Conservation (phyloP, 2,797 vertebrate genomes). For the Strix occidentalis region DNA sequence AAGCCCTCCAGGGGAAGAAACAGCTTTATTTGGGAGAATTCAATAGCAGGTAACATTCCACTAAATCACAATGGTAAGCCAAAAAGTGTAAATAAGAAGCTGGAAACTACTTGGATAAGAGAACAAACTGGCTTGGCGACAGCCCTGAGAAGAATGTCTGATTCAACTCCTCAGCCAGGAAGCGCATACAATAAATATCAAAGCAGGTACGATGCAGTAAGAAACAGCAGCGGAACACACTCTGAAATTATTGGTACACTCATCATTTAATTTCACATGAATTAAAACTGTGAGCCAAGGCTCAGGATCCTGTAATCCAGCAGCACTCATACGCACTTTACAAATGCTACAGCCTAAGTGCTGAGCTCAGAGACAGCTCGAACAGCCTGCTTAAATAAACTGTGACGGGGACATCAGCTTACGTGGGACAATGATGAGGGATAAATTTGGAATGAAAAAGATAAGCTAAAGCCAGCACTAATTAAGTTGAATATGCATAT, state of each 20-base stretch:
- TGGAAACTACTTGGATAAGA: not conserved
- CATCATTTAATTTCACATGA: not conserved
- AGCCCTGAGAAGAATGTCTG: not conserved
- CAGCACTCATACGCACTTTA: rapidly evolving
- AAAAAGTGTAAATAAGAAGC: not conserved
- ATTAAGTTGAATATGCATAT: not conserved
- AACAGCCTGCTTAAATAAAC: not conserved
- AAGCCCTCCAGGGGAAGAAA: not conserved
- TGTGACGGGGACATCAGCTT: not conserved
- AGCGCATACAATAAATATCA: not conserved
- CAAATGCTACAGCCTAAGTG: not conserved
- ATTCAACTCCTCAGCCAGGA: not conserved
- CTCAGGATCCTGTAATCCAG: not conserved
- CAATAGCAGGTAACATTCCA: not conserved
- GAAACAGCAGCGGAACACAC: not conserved
- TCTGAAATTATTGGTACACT: not conserved
- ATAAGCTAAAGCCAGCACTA: not conserved
- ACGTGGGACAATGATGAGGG: not conserved
- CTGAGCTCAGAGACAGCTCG: not conserved
- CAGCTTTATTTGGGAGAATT: not conserved
- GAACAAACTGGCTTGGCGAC: not conserved
- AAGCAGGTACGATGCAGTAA: not conserved
- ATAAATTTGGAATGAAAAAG: not conserved
- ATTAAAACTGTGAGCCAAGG: not conserved
- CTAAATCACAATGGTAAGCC: not conserved